These are phyloP conservation scores for Sardinella longiceps DNA, from an alignment of 2,797 vertebrate species.

Conservation along the genomic window DNA sequence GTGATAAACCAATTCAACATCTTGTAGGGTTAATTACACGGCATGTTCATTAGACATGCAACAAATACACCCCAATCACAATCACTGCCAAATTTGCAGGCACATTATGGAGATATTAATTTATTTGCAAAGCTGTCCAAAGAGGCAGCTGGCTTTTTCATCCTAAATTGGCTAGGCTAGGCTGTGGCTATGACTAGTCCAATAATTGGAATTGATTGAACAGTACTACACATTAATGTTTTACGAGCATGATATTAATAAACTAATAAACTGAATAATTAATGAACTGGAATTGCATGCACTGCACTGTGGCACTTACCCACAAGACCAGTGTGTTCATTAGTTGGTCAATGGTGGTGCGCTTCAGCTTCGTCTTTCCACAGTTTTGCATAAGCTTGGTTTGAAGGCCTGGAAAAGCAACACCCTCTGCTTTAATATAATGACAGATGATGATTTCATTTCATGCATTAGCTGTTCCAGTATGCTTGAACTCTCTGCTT, in stretches of 20 bases:
- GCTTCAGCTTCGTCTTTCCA: conserved; percentile 83
- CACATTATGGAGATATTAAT: no score
- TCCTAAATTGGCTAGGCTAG: no score
- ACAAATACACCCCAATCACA: no score
- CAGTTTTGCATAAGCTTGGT: conserved; percentile 92
- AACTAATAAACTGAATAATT: not conserved
- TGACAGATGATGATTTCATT: not conserved
- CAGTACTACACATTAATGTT: no score
- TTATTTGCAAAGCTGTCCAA: no score
- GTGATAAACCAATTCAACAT: not conserved
- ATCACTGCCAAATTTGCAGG: no score
- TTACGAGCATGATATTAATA: not conserved
- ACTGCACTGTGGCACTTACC: conserved; percentile 72
- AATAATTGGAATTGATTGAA: no score
- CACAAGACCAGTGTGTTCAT: conserved; percentile 89
- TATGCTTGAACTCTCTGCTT: not conserved
- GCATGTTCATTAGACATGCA: not conserved
- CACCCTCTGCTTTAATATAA: not conserved
- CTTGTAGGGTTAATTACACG: not conserved
- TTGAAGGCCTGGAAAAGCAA: conserved; percentile 70
- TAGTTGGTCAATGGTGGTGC: conserved; percentile 85
- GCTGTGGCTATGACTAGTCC: no score
- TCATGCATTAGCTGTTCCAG: not conserved
- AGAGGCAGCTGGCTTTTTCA: no score
- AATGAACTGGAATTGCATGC: not conserved